phyloP scores from a whole-genome alignment of 1,140 invertebrate genomes.

The Holotrichia oblita region DNA sequence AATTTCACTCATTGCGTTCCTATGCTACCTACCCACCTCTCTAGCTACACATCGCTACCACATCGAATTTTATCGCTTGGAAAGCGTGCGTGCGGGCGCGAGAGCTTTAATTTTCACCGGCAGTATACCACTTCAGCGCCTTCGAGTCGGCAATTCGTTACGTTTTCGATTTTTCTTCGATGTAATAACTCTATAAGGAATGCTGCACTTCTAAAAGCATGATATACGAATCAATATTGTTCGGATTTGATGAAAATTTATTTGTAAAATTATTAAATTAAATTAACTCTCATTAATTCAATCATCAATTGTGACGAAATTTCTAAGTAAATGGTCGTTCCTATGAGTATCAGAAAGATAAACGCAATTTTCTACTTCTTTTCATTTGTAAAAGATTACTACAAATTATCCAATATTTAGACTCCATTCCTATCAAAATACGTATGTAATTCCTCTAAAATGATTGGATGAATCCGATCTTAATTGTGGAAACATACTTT shows the following conservation, averaged over 20 bases:
- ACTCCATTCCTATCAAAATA: too few species aligned
- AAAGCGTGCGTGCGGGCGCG: constrained; percentile 2
- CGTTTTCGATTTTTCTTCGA: constrained; percentile 3
- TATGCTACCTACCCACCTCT: background rate
- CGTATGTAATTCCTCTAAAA: too few species aligned
- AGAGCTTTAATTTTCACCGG: background rate
- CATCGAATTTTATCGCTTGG: constrained; percentile 12
- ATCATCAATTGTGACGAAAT: too few species aligned
- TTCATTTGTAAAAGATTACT: too few species aligned
- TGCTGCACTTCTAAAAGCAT: background rate
- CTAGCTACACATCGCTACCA: background rate
- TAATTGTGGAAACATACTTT: too few species aligned
- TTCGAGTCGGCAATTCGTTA: constrained; percentile 1
- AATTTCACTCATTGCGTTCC: background rate
- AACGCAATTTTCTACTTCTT: too few species aligned
- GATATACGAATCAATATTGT: background rate
- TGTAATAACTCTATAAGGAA: background rate
- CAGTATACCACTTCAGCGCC: constrained; percentile 3
- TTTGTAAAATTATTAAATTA: background rate
- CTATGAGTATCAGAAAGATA: too few species aligned
- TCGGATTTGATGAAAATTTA: background rate
- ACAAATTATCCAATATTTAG: too few species aligned
- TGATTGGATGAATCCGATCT: too few species aligned
- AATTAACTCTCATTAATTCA: too few species aligned
- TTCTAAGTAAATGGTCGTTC: too few species aligned